Evolutionary conservation across 2,888 invertebrate species (phyloP).

Genomic region (Xestia ashworthii): DNA sequence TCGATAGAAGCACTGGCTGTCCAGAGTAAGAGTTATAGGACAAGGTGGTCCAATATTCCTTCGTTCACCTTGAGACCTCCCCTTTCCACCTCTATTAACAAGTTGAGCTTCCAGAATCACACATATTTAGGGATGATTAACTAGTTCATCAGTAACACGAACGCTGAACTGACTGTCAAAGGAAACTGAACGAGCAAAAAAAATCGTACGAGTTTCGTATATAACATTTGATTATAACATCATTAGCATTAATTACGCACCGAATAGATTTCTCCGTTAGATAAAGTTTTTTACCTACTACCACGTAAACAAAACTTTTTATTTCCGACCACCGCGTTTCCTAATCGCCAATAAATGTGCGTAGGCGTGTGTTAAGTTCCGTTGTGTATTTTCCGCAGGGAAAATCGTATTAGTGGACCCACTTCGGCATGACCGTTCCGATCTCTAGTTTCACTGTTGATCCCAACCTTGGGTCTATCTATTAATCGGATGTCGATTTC

Average conservation of each 20-base stretch:
- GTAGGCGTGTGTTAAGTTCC: conserved; percentile 59
- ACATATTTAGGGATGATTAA: background rate
- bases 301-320: conserved; percentile 8
- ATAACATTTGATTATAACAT: background rate
- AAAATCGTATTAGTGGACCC: conserved; percentile 71
- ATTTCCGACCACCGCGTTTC: conserved; percentile 20
- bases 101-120: background rate
- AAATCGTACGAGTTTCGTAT: background rate
- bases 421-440: conserved; percentile 75
- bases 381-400: conserved; percentile 64
- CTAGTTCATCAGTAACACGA: background rate
- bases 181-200: background rate
- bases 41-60: background rate
- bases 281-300: background rate
- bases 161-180: background rate
- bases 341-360: conserved; percentile 48
- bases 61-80: background rate
- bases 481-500: conserved; percentile 47
- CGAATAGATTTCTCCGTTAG: background rate
- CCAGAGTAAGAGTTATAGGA: background rate
- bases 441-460: conserved; percentile 73
- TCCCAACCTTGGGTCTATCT: conserved; percentile 58
- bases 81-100: background rate
- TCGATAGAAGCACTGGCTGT: background rate
- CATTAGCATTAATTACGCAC: background rate